Evolutionary conservation across 92 coral and sea anemone species (phyloP).

Genomic region (Chrysogorgia sp.): DNA sequence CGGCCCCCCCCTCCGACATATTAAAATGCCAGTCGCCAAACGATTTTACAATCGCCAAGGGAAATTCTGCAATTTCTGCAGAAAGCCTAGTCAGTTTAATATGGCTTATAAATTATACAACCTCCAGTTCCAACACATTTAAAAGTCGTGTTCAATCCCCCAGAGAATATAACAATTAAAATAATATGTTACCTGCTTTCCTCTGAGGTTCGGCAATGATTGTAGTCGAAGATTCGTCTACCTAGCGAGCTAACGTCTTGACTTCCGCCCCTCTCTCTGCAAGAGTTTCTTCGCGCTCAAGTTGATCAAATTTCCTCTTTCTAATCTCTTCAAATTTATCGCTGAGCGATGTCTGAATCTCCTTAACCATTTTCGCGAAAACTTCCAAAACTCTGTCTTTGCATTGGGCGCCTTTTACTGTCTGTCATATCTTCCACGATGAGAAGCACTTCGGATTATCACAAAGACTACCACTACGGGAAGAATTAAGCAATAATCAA

Average conservation of each 20-base stretch:
- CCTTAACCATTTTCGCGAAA: background rate
- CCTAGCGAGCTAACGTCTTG: background rate
- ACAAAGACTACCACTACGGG: constrained; percentile 1
- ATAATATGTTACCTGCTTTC: constrained; percentile 4
- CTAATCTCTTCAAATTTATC: background rate
- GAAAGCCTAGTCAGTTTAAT: too few relatives aligned
- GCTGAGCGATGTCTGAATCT: background rate
- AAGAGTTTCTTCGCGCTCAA: constrained; percentile 2
- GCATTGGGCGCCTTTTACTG: background rate
- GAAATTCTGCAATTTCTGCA: too few relatives aligned
- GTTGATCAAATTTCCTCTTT: background rate
- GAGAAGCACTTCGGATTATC: background rate
- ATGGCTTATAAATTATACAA: too few relatives aligned
- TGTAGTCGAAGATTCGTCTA: background rate
- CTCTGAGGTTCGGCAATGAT: constrained; percentile 3
- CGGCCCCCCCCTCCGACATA: too few relatives aligned
- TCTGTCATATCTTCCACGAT: constrained; percentile 2
- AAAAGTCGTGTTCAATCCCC: background rate
- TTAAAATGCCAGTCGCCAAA: too few relatives aligned
- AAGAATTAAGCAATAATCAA: background rate
- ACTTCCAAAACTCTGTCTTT: constrained; percentile 6
- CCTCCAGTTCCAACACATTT: too few relatives aligned
- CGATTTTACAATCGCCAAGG: too few relatives aligned
- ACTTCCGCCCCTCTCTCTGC: background rate
- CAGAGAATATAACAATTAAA: background rate